These are phyloP conservation scores for Diplolepis rosae DNA, from an alignment of 2,888 invertebrate species.

Conservation along the genomic window DNA sequence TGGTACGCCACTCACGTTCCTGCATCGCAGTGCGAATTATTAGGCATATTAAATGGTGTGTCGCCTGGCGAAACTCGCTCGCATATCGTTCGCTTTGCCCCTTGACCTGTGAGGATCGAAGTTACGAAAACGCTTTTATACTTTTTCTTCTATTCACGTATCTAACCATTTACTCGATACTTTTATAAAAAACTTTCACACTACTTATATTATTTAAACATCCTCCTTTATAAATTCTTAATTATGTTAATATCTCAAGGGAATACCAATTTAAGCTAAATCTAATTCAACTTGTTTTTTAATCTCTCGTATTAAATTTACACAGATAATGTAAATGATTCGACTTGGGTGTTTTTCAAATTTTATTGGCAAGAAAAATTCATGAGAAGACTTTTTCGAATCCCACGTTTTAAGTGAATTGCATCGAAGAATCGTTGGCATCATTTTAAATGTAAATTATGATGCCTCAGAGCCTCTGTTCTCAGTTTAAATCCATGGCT, in stretches of 20 bases:
- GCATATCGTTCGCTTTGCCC: constrained; percentile 11
- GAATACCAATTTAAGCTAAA: too few species aligned
- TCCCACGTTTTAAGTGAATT: constrained; percentile 47
- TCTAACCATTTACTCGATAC: neutral
- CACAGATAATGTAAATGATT: neutral
- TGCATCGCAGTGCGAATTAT: constrained; percentile 62
- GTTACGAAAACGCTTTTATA: constrained; percentile 1
- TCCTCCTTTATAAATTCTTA: too few species aligned
- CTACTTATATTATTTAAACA: too few species aligned
- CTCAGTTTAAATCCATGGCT: too few species aligned
- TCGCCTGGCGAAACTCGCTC: constrained; percentile 40
- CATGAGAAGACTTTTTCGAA: neutral
- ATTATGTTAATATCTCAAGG: too few species aligned
- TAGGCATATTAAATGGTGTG: constrained; percentile 63
- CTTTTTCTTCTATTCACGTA: neutral
- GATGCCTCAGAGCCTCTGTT: constrained; percentile 59
- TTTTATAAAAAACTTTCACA: neutral
- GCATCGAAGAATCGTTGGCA: constrained; percentile 56
- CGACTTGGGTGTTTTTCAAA: neutral
- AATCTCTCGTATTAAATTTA: too few species aligned
- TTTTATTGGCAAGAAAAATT: neutral
- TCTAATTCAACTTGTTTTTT: too few species aligned
- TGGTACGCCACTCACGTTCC: constrained; percentile 68
- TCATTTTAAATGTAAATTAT: constrained; percentile 58
- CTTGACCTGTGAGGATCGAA: constrained; percentile 10